Percentiles rank a stretch among this genome's conserved stretches.
Evolutionary conservation across 2,888 invertebrate genomes (phyloP).

Genomic region (Drosophila sordidula): DNA sequence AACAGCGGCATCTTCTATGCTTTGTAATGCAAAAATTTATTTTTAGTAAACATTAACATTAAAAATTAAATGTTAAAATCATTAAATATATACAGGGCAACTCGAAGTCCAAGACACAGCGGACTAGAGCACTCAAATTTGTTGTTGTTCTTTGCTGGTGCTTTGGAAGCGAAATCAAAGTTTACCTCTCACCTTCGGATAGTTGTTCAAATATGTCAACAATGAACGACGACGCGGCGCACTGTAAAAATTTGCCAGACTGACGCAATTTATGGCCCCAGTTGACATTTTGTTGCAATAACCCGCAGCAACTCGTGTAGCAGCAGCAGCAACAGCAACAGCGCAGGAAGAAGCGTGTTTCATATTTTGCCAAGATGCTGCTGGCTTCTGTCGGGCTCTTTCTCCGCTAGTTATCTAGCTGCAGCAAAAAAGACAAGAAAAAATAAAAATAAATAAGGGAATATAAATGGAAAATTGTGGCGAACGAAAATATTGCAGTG

Average conservation of each 20-base stretch:
- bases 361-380: constrained; percentile 58
- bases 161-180: constrained; percentile 66
- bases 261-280: constrained; percentile 73
- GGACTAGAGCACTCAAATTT: background rate
- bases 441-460: constrained; percentile 21
- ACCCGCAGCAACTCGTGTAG: constrained; percentile 58
- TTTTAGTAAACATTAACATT: no score
- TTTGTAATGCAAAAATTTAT: no score
- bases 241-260: constrained; percentile 65
- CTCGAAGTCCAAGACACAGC: background rate
- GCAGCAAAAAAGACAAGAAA: constrained; percentile 17
- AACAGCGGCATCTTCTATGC: no score
- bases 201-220: constrained; percentile 76
- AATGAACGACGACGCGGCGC: constrained; percentile 38
- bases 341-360: constrained; percentile 44
- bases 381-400: constrained; percentile 2
- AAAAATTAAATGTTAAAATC: no score
- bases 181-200: constrained; percentile 65
- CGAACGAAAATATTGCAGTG: constrained; percentile 18
- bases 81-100: no score
- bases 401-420: constrained; percentile 20
- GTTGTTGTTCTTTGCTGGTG: constrained; percentile 25
- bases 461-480: constrained; percentile 64
- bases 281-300: constrained; percentile 77
- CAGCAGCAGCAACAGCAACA: constrained; percentile 18